These are phyloP conservation scores for Scrobipalpa costella DNA, from an alignment of 2,888 invertebrate species.

Conservation along the genomic window DNA sequence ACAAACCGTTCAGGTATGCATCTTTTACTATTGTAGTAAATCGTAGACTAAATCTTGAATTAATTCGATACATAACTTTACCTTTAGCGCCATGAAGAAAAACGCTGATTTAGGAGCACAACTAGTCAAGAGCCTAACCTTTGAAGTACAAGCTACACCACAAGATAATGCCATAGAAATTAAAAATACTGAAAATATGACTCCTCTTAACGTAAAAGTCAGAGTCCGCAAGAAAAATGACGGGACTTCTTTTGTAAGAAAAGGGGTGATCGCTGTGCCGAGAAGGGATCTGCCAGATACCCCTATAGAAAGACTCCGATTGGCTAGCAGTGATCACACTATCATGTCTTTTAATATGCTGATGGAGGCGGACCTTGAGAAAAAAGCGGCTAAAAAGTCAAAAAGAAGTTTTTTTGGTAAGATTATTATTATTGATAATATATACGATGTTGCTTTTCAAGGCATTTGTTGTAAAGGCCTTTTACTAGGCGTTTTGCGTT, in stretches of 20 bases:
- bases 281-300: conserved; percentile 39
- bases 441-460: too few relatives aligned
- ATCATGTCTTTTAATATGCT: conserved; percentile 66
- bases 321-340: conserved; percentile 65
- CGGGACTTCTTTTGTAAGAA: conserved; percentile 27
- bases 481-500: too few relatives aligned
- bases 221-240: conserved; percentile 59
- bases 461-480: too few relatives aligned
- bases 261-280: conserved; percentile 49
- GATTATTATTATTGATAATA: not conserved
- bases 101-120: conserved; percentile 14
- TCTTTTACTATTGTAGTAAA: too few relatives aligned
- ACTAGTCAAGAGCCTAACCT: conserved; percentile 49
- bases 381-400: conserved; percentile 44
- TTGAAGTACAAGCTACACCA: conserved; percentile 61
- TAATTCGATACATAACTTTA: not conserved
- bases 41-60: not conserved
- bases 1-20: too few relatives aligned
- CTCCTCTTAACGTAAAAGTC: conserved; percentile 63
- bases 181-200: conserved; percentile 40
- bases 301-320: conserved; percentile 47
- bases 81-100: conserved; percentile 3
- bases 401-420: conserved; percentile 50
- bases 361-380: conserved; percentile 53
- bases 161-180: conserved; percentile 42